Base-by-base conservation (phyloP, 1,140 invertebrate species). In the Drosophila funebris region DNA sequence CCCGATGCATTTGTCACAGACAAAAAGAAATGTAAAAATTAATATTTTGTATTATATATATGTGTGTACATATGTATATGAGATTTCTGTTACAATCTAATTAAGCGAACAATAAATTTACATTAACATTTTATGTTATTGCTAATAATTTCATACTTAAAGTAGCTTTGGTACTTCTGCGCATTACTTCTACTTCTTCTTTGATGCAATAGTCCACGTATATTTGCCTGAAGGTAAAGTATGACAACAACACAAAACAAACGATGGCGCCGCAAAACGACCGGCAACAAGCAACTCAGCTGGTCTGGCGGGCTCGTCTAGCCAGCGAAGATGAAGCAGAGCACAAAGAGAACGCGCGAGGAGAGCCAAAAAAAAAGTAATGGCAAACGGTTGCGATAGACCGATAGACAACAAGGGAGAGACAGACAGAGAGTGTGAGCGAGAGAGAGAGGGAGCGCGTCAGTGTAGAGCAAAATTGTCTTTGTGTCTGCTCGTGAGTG, bases 291-390 rank as follows among this genome's bases (percentile, higher is more conserved):
- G 43, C 50, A 60, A 37, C 73, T 66, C 50, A 71, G 67, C 67
- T 75, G 61, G 66, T 61, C 43, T 72, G 62, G 76, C 81, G 80
- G 80, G 68, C 81, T 85, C 68, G 80, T 84, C 81, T 84, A 83
- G 80, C 52, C 80, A 68, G 60, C 62, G 46, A 66, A 63, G 20
- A 43, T 37, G 29, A 61, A 41, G 39, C 48, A 43, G 29, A 16
- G 36, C 50, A 71, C 33, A 46, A 43, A 69, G 46, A 43, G 56
- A 68, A 16, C 24, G 22, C 13, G 20, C 1, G 18, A 36, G 57
- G 36, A 64, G 16, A 37, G 3, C 33, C 11, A 9, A 36, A 36
- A 54, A 36, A 57, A 67, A 37, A 70, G 53, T 36, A 43, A 24
- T 41, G 14, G 37, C 56, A 14, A 44, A 44, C 29, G 4, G 7